Conservation (phyloP, 2,888 invertebrate species). For the Cyclophora punctaria region DNA sequence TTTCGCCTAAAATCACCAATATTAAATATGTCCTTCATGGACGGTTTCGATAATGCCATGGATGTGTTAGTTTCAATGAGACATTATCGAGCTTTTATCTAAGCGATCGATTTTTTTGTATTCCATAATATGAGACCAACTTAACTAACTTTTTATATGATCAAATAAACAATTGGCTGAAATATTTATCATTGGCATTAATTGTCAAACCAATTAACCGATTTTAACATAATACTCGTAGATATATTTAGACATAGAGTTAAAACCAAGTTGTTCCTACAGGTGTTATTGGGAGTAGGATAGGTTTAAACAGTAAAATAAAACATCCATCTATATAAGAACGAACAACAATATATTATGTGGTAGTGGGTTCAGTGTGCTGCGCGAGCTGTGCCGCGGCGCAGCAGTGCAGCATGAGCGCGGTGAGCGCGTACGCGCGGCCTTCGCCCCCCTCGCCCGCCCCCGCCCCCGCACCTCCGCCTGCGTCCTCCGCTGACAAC, state of each 20-base stretch:
- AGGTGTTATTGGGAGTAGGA: constrained; percentile 1
- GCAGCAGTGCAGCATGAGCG: constrained; percentile 95
- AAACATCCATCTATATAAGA: constrained; percentile 22
- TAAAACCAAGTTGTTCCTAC: background rate
- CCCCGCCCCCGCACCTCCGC: constrained; percentile 37
- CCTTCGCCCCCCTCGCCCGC: constrained; percentile 75
- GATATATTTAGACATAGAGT: background rate
- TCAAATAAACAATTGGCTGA: too few relatives aligned
- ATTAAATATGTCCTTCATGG: too few relatives aligned
- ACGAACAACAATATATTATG: constrained; percentile 43
- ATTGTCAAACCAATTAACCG: too few relatives aligned
- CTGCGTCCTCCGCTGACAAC: constrained; percentile 53
- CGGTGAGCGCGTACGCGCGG: constrained; percentile 91
- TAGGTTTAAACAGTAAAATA: constrained; percentile 9
- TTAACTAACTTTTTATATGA: too few relatives aligned
- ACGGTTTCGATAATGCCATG: too few relatives aligned
- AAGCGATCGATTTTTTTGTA: too few relatives aligned
- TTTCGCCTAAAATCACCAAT: too few relatives aligned
- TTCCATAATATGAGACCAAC: too few relatives aligned
- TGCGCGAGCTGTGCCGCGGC: constrained; percentile 90
- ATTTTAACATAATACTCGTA: too few relatives aligned
- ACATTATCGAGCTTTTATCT: too few relatives aligned
- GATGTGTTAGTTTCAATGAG: too few relatives aligned
- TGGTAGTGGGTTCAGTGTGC: constrained; percentile 24
- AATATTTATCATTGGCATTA: too few relatives aligned